Evolutionary conservation across 2,113 vertebrate species (phyloP).

Genomic region (Nicator chloris): DNA sequence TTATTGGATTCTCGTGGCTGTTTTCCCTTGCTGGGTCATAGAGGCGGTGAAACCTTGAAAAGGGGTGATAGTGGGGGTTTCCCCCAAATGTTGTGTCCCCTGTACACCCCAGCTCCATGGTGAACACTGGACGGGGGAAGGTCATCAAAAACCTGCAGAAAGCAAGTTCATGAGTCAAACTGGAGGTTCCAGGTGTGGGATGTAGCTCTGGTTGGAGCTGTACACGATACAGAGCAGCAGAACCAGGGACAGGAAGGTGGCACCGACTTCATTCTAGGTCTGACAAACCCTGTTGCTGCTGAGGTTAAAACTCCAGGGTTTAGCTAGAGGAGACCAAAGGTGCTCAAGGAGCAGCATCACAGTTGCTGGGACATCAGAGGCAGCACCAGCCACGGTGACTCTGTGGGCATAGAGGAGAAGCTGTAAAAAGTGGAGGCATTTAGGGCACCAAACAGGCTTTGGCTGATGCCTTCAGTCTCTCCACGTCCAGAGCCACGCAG

Average conservation of each 20-base stretch:
- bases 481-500: fast-evolving
- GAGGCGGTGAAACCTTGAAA: not conserved
- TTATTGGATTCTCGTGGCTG: not conserved
- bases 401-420: not conserved
- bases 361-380: not conserved
- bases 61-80: not conserved
- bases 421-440: not conserved
- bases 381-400: not conserved
- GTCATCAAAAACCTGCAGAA: not conserved
- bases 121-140: not conserved
- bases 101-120: not conserved
- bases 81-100: not conserved
- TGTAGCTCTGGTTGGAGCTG: not conserved
- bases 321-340: not conserved
- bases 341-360: not conserved
- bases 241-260: not conserved
- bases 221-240: not conserved
- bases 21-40: not conserved
- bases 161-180: not conserved
- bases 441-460: not conserved
- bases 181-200: not conserved
- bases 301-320: not conserved
- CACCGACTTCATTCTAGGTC: not conserved
- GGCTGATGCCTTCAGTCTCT: not conserved
- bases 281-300: not conserved